Conservation (phyloP, 2,888 invertebrate species). For the Caenorhabditis japonica region DNA sequence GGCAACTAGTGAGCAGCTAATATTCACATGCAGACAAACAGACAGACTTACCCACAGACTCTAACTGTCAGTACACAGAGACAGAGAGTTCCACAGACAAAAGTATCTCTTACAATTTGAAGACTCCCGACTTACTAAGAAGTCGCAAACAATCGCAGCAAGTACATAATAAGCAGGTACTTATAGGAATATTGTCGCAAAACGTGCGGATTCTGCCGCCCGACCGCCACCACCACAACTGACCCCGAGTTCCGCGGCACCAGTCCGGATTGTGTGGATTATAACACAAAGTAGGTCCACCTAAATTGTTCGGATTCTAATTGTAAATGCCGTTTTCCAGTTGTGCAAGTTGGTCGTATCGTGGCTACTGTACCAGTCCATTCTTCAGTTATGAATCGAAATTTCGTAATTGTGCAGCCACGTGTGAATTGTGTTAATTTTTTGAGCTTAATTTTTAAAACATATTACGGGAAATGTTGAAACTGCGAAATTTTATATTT, state of each 20-base stretch:
- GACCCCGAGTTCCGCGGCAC: slow-evolving; percentile 36
- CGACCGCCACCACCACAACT: slow-evolving; percentile 41
- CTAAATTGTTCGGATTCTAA: background rate
- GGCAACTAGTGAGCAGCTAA: too few species aligned
- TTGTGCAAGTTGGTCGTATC: slow-evolving; percentile 48
- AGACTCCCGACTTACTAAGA: too few species aligned
- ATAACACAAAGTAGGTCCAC: slow-evolving; percentile 51
- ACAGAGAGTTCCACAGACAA: too few species aligned
- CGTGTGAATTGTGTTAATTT: slow-evolving; percentile 38
- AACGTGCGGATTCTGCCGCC: slow-evolving; percentile 50
- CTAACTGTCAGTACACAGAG: too few species aligned
- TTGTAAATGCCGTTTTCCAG: slow-evolving; percentile 32
- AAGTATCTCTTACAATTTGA: too few species aligned
- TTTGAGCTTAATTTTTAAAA: too few species aligned
- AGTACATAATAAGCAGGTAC: too few species aligned
- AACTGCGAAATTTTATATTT: too few species aligned
- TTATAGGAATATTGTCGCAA: slow-evolving; percentile 43
- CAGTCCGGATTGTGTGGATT: slow-evolving; percentile 46
- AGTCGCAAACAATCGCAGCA: too few species aligned
- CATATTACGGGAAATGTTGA: too few species aligned
- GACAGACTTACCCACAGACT: too few species aligned
- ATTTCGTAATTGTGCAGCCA: slow-evolving; percentile 43
- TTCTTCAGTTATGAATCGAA: slow-evolving; percentile 49
- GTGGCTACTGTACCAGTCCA: slow-evolving; percentile 43
- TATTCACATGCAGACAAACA: too few species aligned